Evolutionary conservation across 2,888 invertebrate genomes (phyloP).

Genomic region (Caenorhabditis sp.): DNA sequence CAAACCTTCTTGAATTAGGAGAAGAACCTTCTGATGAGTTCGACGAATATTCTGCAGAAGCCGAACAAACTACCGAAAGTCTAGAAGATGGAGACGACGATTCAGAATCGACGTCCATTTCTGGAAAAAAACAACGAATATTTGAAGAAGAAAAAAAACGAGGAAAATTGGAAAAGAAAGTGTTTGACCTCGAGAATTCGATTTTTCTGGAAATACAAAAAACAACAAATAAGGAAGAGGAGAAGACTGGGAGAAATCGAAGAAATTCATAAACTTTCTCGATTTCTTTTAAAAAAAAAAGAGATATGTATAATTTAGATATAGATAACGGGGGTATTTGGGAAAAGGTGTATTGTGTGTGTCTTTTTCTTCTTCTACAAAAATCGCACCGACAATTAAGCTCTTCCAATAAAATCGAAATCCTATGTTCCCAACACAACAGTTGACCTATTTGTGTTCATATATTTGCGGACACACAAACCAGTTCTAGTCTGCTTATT

Average conservation of each 20-base stretch:
- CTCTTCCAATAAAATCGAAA: slow-evolving; percentile 1
- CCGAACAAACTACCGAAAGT: slow-evolving; percentile 57
- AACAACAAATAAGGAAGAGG: not conserved
- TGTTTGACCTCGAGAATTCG: not conserved
- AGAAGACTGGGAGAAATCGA: not conserved
- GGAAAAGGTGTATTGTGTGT: not conserved
- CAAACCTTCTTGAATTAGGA: slow-evolving; percentile 42
- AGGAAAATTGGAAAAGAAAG: not conserved
- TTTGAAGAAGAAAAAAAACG: no score
- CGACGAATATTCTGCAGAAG: slow-evolving; percentile 54
- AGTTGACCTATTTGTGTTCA: slow-evolving; percentile 1
- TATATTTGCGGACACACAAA: not conserved
- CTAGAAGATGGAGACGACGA: slow-evolving; percentile 51
- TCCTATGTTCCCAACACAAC: not conserved
- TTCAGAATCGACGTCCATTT: slow-evolving; percentile 54
- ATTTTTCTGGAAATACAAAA: not conserved
- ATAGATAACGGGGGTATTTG: no score
- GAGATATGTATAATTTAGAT: no score
- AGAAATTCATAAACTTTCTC: slow-evolving; percentile 4
- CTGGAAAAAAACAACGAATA: not conserved
- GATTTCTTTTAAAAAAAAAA: not conserved
- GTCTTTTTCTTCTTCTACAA: no score
- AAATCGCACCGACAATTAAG: not conserved
- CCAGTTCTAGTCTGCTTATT: not conserved
- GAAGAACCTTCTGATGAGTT: slow-evolving; percentile 58